Evolutionary conservation across 2,113 vertebrate genomes (phyloP), one percentile per base, ranked within the genome.

Genomic region (Chionis minor): DNA sequence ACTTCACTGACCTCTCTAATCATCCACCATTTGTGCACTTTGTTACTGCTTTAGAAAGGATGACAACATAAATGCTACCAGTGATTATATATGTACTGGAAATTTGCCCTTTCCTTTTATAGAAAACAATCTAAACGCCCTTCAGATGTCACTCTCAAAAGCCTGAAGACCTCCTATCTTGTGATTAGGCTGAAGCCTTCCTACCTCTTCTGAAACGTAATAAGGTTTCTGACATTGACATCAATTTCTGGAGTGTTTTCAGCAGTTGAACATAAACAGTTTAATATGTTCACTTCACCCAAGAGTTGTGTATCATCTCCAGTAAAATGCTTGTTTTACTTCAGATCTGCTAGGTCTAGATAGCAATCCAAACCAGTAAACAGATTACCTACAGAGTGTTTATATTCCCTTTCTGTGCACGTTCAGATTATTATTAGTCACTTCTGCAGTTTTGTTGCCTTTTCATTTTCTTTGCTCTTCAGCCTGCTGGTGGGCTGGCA

Each of bases 1-100:
- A 96, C 91, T 97, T 95, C 71, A 81, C 67, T 97, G 97, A 97
- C 97, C 96, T 97, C 87, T 82, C 91, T 95, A 95, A 97, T 96
- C 95, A 96, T 87, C 86, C 87, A 85, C 89, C 96, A 96, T 96
- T 97, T 97, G 86, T 97, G 92, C 96, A 94, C 94, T 96, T 96
- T 94, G 87, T 94, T 96, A 95, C 89, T 73, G 71, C 89, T 95
- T 85, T 94, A 91, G 71, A 97, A 87, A 94, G 79, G 89, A 96
- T 96, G 95, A 97, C 97, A 97, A 96, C 93, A 96, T 96, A 96
- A 97, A 95, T 95, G 81, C 87, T 97, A 95, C 61, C 78, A 91
- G 67, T 89, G 92, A 94, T 94, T 97, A 94, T 92, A 73, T 73
- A 94, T 83, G 89, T 90, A 92, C 91, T 96, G 95, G 94, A 97